Base-by-base conservation (phyloP, 1,140 invertebrate species). In the Caenorhabditis latens region DNA sequence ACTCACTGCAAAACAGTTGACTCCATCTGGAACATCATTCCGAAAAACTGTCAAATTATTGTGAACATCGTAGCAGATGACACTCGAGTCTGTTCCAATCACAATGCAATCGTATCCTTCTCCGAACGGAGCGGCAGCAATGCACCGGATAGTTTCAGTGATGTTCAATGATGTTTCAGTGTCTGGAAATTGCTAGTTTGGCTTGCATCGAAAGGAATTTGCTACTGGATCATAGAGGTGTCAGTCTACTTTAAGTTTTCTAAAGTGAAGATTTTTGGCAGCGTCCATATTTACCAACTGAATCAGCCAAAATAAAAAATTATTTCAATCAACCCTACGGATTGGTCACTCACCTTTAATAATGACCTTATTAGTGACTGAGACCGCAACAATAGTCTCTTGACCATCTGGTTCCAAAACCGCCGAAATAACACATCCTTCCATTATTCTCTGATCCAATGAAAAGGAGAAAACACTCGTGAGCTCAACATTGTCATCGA, bases 21-120 rank as follows among this genome's bases (percentile, higher is more conserved):
- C 87, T 6, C 87, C 87, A 65, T 88, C 87, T 46, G 87, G 83
- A 88, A 88, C 65, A 48, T 88, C 87, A 3, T 65, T 88, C 53
- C 50, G 75, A 58, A 88, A 88, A n/a, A 88, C 61, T 5, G 87
- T 88, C 9, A 85, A 14, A 55, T 88, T 88, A 24, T 88, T 75
- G 32, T 88, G 55, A 14, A 84, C 57, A 65, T 88, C 87, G 42
- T 85, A 88, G 13, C 53, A 46, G 57, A 43, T 79, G 7, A 84
- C 63, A 43, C 86, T 85, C 8, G 83, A 46, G 19, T 88, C 87
- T 14, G 87, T 88, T 58, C 87, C 87, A 50, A 88, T 57, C 46
- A 88, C 4, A 82, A 88, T 88, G 40, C 43, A 79, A 71, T 85
- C 83, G 50, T 86, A 86, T 19, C 48, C 61, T 9, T 63, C 55